phyloP scores from a whole-genome alignment of 2,113 vertebrate genomes.

The Ctenomys sociabilis region DNA sequence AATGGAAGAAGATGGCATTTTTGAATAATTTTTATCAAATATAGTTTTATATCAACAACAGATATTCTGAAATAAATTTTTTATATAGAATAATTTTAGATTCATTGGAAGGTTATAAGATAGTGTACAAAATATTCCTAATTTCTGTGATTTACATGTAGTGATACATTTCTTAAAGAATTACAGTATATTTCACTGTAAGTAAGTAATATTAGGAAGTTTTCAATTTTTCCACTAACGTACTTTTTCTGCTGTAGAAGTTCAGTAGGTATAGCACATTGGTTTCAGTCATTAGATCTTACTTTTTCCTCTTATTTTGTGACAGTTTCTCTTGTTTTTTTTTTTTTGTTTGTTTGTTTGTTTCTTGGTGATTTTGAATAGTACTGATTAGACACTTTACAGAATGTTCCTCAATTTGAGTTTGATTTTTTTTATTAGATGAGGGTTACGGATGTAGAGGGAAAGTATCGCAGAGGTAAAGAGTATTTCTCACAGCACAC shows the following conservation, averaged over 20 bases:
- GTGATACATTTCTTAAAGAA: not conserved
- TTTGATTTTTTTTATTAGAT: not conserved
- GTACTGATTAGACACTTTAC: not conserved
- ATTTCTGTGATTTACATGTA: not conserved
- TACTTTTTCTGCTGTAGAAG: not conserved
- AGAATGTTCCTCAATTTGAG: not conserved
- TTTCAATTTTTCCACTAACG: not conserved
- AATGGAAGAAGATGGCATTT: conserved; percentile 3
- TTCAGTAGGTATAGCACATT: not conserved
- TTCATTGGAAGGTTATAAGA: conserved; percentile 18
- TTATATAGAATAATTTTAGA: not conserved
- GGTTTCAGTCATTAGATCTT: not conserved
- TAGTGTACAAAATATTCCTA: not conserved
- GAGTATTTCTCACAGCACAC: not conserved
- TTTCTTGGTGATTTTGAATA: not conserved
- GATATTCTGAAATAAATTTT: conserved; percentile 13
- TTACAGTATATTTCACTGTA: not conserved
- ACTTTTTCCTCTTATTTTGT: not conserved
- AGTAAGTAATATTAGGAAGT: not conserved
- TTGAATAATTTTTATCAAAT: not conserved
- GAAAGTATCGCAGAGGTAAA: not conserved
- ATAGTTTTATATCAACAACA: conserved; percentile 12
- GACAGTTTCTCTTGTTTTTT: not conserved
- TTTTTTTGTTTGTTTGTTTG: too few species aligned
- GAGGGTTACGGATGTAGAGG: not conserved